Evolutionary conservation across 2,888 invertebrate species (phyloP).

Genomic region (Epicampocera succincta): DNA sequence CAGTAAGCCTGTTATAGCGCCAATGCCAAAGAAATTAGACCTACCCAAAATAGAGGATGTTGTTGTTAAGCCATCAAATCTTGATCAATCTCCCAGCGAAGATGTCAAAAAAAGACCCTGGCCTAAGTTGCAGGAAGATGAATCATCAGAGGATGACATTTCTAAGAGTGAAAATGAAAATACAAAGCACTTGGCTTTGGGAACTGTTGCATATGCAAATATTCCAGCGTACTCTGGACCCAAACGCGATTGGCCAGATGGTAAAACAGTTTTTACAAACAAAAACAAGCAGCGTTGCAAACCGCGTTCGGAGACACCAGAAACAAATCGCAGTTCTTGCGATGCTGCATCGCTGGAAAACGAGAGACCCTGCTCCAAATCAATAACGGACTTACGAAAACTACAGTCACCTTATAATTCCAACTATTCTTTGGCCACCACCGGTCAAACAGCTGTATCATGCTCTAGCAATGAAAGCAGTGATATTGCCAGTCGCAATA

Average conservation of each 20-base stretch:
- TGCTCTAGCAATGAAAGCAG: constrained; percentile 73
- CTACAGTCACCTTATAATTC: constrained; percentile 62
- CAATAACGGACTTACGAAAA: constrained; percentile 74
- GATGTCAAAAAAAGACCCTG: constrained; percentile 76
- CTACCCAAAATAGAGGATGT: constrained; percentile 73
- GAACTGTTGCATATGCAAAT: constrained; percentile 71
- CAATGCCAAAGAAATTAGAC: constrained; percentile 76
- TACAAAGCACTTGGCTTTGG: constrained; percentile 42
- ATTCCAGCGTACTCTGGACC: constrained; percentile 72
- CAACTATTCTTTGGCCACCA: constrained; percentile 70
- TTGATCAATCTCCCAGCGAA: constrained; percentile 68
- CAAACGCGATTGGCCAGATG: constrained; percentile 78
- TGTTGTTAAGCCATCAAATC: constrained; percentile 70
- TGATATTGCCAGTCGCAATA: constrained; percentile 67
- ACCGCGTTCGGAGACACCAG: constrained; percentile 64
- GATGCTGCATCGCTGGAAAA: constrained; percentile 28
- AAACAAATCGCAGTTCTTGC: constrained; percentile 31
- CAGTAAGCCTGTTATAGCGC: constrained; percentile 75
- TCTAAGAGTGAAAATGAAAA: constrained; percentile 69
- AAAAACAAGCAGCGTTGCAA: constrained; percentile 31
- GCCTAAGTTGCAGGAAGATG: constrained; percentile 74
- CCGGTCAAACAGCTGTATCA: constrained; percentile 61
- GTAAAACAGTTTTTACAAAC: constrained; percentile 73
- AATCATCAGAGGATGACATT: constrained; percentile 52
- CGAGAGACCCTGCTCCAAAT: constrained; percentile 72